These are phyloP conservation scores for Bovichtus diacanthus DNA, from an alignment of 2,797 vertebrate species.

Conservation along the genomic window DNA sequence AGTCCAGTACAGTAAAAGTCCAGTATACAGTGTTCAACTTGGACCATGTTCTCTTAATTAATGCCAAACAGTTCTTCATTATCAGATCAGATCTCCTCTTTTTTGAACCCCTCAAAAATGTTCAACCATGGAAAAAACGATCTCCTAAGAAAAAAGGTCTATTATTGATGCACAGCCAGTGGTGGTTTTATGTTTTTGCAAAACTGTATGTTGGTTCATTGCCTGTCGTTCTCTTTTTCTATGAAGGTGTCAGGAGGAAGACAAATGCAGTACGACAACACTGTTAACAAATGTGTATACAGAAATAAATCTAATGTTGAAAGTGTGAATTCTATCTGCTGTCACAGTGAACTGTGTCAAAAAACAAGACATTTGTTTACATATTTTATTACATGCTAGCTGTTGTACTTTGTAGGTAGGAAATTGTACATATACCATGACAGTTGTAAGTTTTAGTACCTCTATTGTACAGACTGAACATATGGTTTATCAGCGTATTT, in stretches of 20 bases:
- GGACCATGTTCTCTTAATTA: slow-evolving; percentile 67
- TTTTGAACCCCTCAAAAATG: slow-evolving; percentile 56
- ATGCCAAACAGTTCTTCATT: slow-evolving; percentile 71
- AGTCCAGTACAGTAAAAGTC: slow-evolving; percentile 72
- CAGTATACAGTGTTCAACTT: slow-evolving; percentile 72
- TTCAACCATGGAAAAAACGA: slow-evolving; percentile 35
- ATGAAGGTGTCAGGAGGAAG: slow-evolving; percentile 83
- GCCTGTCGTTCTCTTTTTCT: slow-evolving; percentile 86
- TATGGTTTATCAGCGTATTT: slow-evolving; percentile 85
- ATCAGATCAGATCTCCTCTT: slow-evolving; percentile 58
- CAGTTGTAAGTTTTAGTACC: slow-evolving; percentile 89
- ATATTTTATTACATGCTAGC: slow-evolving; percentile 91
- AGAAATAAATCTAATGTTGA: slow-evolving; percentile 88
- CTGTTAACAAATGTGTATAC: slow-evolving; percentile 88
- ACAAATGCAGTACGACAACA: slow-evolving; percentile 85
- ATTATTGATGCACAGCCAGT: slow-evolving; percentile 75
- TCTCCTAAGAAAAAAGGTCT: slow-evolving; percentile 58
- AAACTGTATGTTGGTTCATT: slow-evolving; percentile 85
- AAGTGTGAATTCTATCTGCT: slow-evolving; percentile 89
- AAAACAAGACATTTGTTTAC: slow-evolving; percentile 88
- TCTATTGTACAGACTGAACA: slow-evolving; percentile 88
- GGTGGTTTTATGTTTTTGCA: slow-evolving; percentile 81
- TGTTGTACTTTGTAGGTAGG: slow-evolving; percentile 89
- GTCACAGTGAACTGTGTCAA: slow-evolving; percentile 89
- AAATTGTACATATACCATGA: slow-evolving; percentile 87